phyloP scores from a whole-genome alignment of 2,113 vertebrate genomes.

The Entelurus aequoreus region DNA sequence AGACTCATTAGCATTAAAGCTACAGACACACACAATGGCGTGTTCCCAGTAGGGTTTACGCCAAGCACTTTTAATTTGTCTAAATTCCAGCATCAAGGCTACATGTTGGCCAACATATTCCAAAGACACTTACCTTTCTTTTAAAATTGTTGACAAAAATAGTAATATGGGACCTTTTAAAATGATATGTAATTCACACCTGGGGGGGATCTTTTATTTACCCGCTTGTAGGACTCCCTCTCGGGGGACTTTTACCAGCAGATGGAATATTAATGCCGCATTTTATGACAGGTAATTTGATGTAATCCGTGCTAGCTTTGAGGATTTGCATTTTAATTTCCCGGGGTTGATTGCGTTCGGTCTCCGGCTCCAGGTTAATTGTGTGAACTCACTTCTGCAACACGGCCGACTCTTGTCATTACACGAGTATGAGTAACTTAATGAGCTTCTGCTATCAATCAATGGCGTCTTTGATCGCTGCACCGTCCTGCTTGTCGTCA shows the following conservation, averaged over 20 bases:
- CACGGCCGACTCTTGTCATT: conserved; percentile 33
- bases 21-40: too few relatives aligned
- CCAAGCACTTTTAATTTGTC: too few relatives aligned
- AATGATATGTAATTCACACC: too few relatives aligned
- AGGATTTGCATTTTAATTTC: conserved; percentile 68
- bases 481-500: neutral
- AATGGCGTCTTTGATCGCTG: neutral
- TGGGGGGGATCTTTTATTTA: too few relatives aligned
- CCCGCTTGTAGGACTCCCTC: neutral
- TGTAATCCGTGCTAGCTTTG: conserved; percentile 45
- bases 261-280: conserved; percentile 42
- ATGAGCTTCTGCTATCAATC: conserved; percentile 24
- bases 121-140: too few relatives aligned
- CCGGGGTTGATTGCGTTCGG: conserved; percentile 59
- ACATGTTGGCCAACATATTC: too few relatives aligned
- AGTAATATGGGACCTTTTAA: too few relatives aligned
- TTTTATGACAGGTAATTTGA: conserved; percentile 56
- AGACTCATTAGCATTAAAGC: too few relatives aligned
- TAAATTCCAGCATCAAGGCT: too few relatives aligned
- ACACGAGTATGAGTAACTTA: conserved; percentile 26
- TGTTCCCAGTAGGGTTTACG: too few relatives aligned
- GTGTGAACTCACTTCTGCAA: conserved; percentile 47
- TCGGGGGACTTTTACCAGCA: conserved; percentile 19
- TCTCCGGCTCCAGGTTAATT: conserved; percentile 67
- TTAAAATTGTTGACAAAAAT: too few relatives aligned